These are phyloP conservation scores for Panzeria rudis DNA, from an alignment of 2,888 invertebrate species.

Conservation along the genomic window DNA sequence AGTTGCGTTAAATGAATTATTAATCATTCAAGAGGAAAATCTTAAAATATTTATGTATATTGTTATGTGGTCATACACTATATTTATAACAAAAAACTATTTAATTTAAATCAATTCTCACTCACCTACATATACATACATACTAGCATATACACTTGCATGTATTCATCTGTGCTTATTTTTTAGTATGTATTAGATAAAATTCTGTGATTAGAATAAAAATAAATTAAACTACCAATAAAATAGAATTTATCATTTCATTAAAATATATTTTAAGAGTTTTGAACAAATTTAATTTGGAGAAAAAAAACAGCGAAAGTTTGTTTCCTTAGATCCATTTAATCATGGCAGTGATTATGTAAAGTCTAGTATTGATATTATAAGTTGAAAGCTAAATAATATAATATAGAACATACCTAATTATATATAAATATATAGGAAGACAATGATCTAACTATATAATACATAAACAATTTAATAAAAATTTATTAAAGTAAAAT, in stretches of 20 bases:
- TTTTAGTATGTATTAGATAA: constrained; percentile 69
- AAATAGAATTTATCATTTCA: constrained; percentile 41
- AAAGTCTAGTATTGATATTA: background rate
- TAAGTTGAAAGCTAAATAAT: constrained; percentile 35
- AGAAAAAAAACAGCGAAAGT: constrained; percentile 18
- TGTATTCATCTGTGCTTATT: constrained; percentile 62
- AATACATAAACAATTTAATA: constrained; percentile 17
- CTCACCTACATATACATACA: constrained; percentile 17
- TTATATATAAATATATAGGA: background rate
- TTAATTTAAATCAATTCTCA: constrained; percentile 1
- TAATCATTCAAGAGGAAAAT: constrained; percentile 6
- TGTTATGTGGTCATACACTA: constrained; percentile 26
- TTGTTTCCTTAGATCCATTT: constrained; percentile 21
- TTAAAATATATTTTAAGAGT: constrained; percentile 9
- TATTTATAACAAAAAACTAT: constrained; percentile 24
- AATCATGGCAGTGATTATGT: background rate
- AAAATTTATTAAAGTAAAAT: constrained; percentile 47
- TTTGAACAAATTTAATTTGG: constrained; percentile 16
- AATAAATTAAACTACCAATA: constrained; percentile 16
- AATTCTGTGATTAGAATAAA: constrained; percentile 70
- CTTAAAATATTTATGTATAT: background rate
- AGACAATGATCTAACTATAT: constrained; percentile 18
- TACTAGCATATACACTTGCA: too few relatives aligned
- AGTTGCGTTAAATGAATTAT: background rate
- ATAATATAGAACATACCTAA: background rate